phyloP scores from a whole-genome alignment of 2,888 invertebrate species.

The Crossocerus cetratus region DNA sequence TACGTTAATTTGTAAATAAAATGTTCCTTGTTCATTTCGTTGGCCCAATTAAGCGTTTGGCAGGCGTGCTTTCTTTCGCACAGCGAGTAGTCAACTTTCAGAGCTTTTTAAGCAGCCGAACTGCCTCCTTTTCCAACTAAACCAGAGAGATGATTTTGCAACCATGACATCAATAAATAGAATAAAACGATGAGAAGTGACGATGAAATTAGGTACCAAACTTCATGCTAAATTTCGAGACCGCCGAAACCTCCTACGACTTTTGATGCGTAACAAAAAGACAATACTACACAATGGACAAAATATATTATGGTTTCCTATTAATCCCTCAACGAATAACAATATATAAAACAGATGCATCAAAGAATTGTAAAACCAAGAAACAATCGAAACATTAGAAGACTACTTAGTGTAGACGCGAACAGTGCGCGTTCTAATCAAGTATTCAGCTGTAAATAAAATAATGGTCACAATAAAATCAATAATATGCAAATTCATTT shows the following conservation, averaged over 20 bases:
- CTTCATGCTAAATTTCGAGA: slow-evolving; percentile 7
- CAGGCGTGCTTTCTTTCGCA: slow-evolving; percentile 28
- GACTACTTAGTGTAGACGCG: neutral
- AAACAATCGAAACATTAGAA: slow-evolving; percentile 1
- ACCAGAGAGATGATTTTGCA: slow-evolving; percentile 16
- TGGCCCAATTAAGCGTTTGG: slow-evolving; percentile 34
- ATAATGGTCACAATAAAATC: neutral
- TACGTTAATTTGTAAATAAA: slow-evolving; percentile 45
- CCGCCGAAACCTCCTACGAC: slow-evolving; percentile 3
- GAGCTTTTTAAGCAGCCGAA: slow-evolving; percentile 33
- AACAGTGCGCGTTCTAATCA: neutral
- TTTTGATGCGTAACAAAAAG: neutral
- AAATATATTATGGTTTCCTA: neutral
- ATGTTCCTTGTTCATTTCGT: slow-evolving; percentile 51
- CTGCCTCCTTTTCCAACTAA: neutral
- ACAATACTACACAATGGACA: neutral
- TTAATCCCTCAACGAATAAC: slow-evolving; percentile 1
- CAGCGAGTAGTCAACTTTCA: slow-evolving; percentile 10
- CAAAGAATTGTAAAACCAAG: slow-evolving; percentile 1
- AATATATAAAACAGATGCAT: neutral
- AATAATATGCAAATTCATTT: slow-evolving; percentile 41
- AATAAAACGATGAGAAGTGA: slow-evolving; percentile 8
- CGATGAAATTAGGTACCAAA: slow-evolving; percentile 19
- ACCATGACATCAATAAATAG: slow-evolving; percentile 34
- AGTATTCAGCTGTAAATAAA: slow-evolving; percentile 3